Base-by-base conservation (phyloP, 53 echinoderm and acorn worm species). In the Stichopus horrens region DNA sequence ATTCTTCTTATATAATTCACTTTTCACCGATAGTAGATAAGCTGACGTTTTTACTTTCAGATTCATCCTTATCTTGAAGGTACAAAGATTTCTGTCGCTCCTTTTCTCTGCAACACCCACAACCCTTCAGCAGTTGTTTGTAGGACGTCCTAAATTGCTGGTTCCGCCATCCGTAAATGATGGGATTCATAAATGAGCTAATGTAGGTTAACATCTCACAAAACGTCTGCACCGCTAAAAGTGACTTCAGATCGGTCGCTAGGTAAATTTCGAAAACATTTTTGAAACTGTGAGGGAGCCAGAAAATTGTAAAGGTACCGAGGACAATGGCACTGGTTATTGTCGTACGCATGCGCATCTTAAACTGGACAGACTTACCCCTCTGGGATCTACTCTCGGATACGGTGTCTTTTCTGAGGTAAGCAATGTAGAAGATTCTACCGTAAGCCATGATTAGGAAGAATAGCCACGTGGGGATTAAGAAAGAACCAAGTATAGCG, bases 351-450 rank as follows among this genome's bases (percentile, higher is more conserved):
- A 78, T 54, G 6, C 79, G 0, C 56, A 54, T 78, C 37, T 78
- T 54, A 53, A 53, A 54, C 54, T 78, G 53, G 54, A 55, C 13
- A 54, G 79, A 78, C 16, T 78, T 78, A 5, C 53, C n/a, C 9
- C 18, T 54, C 56, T 78, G 54, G 16, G 79, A 78, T 14, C 68
- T 68, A 19, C 16, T 14, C 0, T 14, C n/a, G 11, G 68, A 68
- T 54, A 78, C 79, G 4, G 79, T 5, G 16, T 55, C 56, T 18
- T 53, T 78, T 78, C 56, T 78, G 55, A 78, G 22, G 55, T 54
- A 78, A 18, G 79, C 79, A 54, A 78, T 54, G 55, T 78, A 78
- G 79, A n/a, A n/a, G n/a, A n/a, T n/a, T n/a, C n/a, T n/a, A n/a
- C n/a, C n/a, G n/a, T n/a, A n/a, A n/a, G n/a, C 79, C 52, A 1